A percentile compares a stretch with the other conserved stretches of the same genome.
Evolutionary conservation across 2,797 vertebrate species (phyloP).

Genomic region (Acipenser transmontanus): DNA sequence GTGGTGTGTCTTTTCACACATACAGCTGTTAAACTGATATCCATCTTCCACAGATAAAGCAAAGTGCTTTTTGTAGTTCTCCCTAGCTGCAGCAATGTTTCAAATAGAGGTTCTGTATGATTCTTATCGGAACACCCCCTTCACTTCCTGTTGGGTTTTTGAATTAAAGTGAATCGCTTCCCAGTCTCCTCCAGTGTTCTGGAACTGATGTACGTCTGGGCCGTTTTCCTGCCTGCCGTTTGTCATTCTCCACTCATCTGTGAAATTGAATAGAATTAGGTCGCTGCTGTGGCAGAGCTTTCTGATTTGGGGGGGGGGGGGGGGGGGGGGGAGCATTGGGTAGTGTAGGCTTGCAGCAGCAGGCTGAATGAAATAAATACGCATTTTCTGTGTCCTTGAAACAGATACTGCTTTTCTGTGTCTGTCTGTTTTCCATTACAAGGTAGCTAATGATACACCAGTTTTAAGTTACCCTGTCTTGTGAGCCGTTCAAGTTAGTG

Average conservation of each 20-base stretch:
- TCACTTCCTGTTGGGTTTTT: slow-evolving; percentile 9
- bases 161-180: slow-evolving; percentile 10
- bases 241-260: slow-evolving; percentile 16
- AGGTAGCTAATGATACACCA: slow-evolving; percentile 12
- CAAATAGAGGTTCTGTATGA: too few relatives aligned
- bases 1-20: too few relatives aligned
- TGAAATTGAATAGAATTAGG: slow-evolving; percentile 18
- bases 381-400: slow-evolving; percentile 22
- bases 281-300: slow-evolving; percentile 13
- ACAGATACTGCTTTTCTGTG: slow-evolving; percentile 16
- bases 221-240: slow-evolving; percentile 13
- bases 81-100: too few relatives aligned
- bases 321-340: neutral
- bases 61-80: too few relatives aligned
- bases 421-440: slow-evolving; percentile 15
- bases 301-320: neutral
- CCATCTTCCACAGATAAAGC: too few relatives aligned
- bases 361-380: slow-evolving; percentile 13
- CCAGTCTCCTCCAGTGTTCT: slow-evolving; percentile 2
- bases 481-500: slow-evolving; percentile 44
- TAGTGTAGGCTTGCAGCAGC: slow-evolving; percentile 10
- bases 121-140: neutral
- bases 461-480: slow-evolving; percentile 18
- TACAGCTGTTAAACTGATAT: too few relatives aligned
- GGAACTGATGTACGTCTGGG: slow-evolving; percentile 11